Conservation (phyloP, 2,888 invertebrate species). For the Drepana falcataria region DNA sequence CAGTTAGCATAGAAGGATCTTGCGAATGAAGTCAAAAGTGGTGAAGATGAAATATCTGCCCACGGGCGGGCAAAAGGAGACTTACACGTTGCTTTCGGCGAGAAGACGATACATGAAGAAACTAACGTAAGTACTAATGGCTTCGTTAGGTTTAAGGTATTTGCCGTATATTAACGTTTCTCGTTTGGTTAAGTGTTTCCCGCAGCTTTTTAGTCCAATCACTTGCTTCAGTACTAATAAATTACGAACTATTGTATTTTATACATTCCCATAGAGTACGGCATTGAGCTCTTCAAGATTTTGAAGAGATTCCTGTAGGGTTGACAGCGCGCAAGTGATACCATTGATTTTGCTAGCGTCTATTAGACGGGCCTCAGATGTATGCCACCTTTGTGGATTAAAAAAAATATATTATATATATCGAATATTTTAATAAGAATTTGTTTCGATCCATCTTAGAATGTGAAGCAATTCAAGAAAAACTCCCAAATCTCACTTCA, state of each 20-base stretch:
- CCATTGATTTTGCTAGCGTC: no score
- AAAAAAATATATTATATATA: no score
- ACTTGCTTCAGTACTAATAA: not conserved
- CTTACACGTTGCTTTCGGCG: constrained; percentile 79
- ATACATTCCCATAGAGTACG: no score
- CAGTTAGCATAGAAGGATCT: constrained; percentile 17
- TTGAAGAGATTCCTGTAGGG: no score
- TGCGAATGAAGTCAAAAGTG: constrained; percentile 74
- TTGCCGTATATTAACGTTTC: no score
- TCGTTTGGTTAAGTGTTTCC: constrained; percentile 3
- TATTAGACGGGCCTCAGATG: no score
- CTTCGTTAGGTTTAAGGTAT: constrained; percentile 5
- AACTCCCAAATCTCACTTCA: not conserved
- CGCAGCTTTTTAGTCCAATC: not conserved
- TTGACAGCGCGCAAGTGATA: no score
- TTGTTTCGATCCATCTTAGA: no score
- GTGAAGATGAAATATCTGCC: constrained; percentile 81
- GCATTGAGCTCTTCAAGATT: no score
- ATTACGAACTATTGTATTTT: not conserved
- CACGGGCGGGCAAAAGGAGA: constrained; percentile 77
- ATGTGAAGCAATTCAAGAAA: not conserved
- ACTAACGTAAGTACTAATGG: constrained; percentile 76
- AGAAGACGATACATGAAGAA: constrained; percentile 83
- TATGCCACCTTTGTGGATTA: no score
- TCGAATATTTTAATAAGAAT: no score